Base-by-base conservation (phyloP, 2,113 vertebrate genomes). In the Oenanthe melanoleuca region DNA sequence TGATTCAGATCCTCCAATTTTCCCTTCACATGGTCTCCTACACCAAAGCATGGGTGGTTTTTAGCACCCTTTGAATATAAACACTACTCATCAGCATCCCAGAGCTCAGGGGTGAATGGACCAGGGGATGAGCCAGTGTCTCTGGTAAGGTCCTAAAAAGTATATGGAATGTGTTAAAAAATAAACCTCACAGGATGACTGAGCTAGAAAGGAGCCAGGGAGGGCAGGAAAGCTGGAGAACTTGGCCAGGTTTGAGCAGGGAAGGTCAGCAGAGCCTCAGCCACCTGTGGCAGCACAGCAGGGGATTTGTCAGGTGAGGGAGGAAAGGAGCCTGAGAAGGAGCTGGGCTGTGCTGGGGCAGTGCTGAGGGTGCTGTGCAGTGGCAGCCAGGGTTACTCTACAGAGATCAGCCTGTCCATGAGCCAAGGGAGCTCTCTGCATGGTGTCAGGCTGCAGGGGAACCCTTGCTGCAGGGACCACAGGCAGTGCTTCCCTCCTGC, bases 371-470 rank as follows among this genome's bases (percentile, higher is more conserved):
- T 84, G 61, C 53, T 66, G 65, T 52, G 40, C 57, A 66, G 71
- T 93, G 73, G 85, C 88, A 88, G 84, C 31, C 75, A 78, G 53
- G 74, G 24, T 95, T 93, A 95, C 95, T 96, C 88, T 91, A 91
- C 25, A 97, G 83, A 72, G 89, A 95, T 89, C 40, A 8, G 45
- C 0, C 64, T 78, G 73, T 88, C 82, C 20, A 0, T 3, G 86
- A 92, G 87, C 89, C 86, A 86, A 80, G n/a, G 33, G 37, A 96
- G 86, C 80, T 70, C 64, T 88, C 61, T 83, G 81, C 60, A 1
- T 88, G 84, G 94, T 73, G 67, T 61, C 94, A 79, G 52, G 87
- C 84, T 94, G 86, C 91, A 66, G 79, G 96, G 90, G 75, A 97
- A 84, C 67, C 97, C 67, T 83, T 18, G 38, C 80, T 83, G 84